Base-by-base conservation (phyloP, 2,888 invertebrate genomes). In the Apodemia zela region DNA sequence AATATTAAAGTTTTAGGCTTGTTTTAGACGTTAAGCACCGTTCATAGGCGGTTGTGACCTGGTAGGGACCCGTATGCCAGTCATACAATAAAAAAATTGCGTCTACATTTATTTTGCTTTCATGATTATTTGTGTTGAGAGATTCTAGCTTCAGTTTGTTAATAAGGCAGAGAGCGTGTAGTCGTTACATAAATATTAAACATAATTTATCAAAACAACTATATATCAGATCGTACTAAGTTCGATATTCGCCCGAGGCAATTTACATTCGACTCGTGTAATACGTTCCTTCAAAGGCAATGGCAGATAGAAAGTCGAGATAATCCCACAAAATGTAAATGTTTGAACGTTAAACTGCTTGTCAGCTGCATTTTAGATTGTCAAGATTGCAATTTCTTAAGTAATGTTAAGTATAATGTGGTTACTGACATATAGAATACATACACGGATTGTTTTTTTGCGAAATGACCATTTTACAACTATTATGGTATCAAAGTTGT, bases 241-340 rank as follows among this genome's bases (percentile, higher is more conserved):
- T 54, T 54, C 54, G 25, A 54, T 54, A 54, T 21, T 54, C 25
- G 11, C 54, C 54, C 13, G 54, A 21, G 54, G 54, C 18, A 13
- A 54, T 54, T 54, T 21, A 54, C 54, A 54, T 54, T 54, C 54
- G 11, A 6, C 54, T 54, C 54, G 13, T 54, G 54, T 54, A 54
- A 54, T 54, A 54, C 25, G 21, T 54, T 54, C 54, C 54, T 25
- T 25, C 54, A 25, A 54, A 54, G 54, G 54, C 54, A 25, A 25
- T 54, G 15, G 25, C 54, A 54, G 54, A 54, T 54, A 54, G 54
- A 54, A 54, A 54, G 54, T 54, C 13, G 25, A 54, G 54, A 54
- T 54, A 54, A 54, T 54, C 25, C 13, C 25, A 21, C 54, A 54
- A 54, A 54, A 54, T 54, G 54, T 54, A 54, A 54, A 54, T 54